Evolutionary conservation across 2,113 vertebrate genomes (phyloP).

Genomic region (Sorex araneus): DNA sequence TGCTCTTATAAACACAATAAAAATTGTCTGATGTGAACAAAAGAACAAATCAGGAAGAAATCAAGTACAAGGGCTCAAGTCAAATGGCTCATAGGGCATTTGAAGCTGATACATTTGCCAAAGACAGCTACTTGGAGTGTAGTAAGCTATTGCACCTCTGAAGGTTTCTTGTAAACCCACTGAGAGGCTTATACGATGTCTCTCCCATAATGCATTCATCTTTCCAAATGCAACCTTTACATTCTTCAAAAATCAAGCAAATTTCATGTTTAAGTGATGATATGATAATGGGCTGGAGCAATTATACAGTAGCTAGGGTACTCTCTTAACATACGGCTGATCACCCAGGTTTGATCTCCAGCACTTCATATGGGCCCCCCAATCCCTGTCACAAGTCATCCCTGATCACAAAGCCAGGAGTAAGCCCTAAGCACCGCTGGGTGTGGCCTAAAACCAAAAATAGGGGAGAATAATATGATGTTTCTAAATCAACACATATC

Average conservation of each 20-base stretch:
- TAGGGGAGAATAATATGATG: too few relatives aligned
- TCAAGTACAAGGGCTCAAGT: slow-evolving; percentile 26
- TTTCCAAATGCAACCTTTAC: slow-evolving; percentile 27
- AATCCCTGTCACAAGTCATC: too few relatives aligned
- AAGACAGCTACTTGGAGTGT: not conserved
- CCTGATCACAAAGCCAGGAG: too few relatives aligned
- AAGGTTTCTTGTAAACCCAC: slow-evolving; percentile 5
- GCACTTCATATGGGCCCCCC: too few relatives aligned
- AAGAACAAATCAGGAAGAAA: slow-evolving; percentile 34
- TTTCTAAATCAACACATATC: too few relatives aligned
- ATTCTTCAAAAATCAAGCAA: slow-evolving; percentile 55
- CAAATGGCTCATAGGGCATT: slow-evolving; percentile 7
- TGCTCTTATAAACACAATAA: slow-evolving; percentile 8
- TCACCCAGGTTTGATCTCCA: too few relatives aligned
- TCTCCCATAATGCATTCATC: not conserved
- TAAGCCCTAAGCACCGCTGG: too few relatives aligned
- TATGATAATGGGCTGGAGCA: not conserved
- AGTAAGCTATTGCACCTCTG: slow-evolving; percentile 11
- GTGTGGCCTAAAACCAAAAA: too few relatives aligned
- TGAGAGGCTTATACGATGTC: not conserved
- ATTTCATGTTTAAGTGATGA: slow-evolving; percentile 45
- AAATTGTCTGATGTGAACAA: slow-evolving; percentile 36
- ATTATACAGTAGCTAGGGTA: too few relatives aligned
- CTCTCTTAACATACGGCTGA: too few relatives aligned
- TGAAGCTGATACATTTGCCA: not conserved